These are phyloP conservation scores for Eupelmus urozonus DNA, from an alignment of 2,888 invertebrate genomes.

Conservation along the genomic window DNA sequence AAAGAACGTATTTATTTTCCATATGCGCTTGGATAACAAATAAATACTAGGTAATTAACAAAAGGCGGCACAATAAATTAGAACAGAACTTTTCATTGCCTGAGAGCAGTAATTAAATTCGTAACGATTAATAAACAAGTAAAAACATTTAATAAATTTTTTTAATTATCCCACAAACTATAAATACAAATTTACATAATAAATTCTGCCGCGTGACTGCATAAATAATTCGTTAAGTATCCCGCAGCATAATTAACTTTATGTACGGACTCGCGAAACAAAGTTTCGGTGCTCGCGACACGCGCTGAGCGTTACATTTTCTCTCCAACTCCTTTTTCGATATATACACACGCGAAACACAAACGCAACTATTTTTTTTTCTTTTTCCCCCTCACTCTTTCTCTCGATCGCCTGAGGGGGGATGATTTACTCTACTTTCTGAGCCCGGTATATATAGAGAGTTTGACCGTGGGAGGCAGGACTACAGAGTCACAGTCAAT, in stretches of 20 bases:
- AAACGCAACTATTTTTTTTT: neutral
- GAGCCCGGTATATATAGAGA: constrained; percentile 11
- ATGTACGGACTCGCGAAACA: neutral
- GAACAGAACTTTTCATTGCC: too few species aligned
- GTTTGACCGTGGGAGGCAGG: constrained; percentile 30
- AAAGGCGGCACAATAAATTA: too few species aligned
- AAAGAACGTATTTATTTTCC: neutral
- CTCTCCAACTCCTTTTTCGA: neutral
- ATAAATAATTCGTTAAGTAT: neutral
- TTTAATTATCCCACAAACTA: neutral
- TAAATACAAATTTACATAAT: neutral
- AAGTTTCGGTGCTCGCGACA: neutral
- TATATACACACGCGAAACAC: neutral
- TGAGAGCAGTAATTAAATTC: too few species aligned
- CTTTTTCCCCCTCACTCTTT: neutral
- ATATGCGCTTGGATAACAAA: too few species aligned
- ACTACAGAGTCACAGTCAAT: constrained; percentile 32
- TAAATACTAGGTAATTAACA: too few species aligned
- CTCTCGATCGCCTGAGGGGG: neutral
- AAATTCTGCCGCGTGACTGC: too few species aligned
- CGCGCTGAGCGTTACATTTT: neutral
- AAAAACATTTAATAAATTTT: neutral
- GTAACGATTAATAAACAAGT: neutral
- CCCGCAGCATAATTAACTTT: neutral
- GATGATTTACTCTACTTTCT: constrained; percentile 49